Evolutionary conservation across 2,888 invertebrate species (phyloP), one percentile per base, ranked within the genome.

Genomic region (Philonicus albiceps): DNA sequence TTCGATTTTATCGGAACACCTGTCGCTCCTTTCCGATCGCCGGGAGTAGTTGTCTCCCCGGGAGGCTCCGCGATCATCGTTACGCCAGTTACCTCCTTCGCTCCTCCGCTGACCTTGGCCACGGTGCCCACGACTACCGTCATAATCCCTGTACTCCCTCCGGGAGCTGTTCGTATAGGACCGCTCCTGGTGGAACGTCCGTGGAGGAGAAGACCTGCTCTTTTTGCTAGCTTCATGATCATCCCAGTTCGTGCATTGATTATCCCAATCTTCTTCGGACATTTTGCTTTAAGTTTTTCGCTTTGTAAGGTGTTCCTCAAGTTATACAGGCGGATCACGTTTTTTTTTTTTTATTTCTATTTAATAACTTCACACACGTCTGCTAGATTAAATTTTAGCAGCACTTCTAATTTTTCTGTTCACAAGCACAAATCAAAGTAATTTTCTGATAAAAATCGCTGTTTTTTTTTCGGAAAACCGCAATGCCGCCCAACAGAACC

Each of bases 1-100:
- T 86, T 90, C 90, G 3, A 92, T 89, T 2, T 86, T 87, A 13
- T 86, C 83, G 30, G 86, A 85, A 75, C 30, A 74, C 53, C 13
- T 34, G 2, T 55, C 55, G 80, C 30, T 55, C 53, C 13, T 19
- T 5, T 55, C 55, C n/a, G 81, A 34, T 2, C 55, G n/a, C 5
- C 83, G 64, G 30, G 55, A 55, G 7, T 22, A 22, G 22, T 64
- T 64, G 6, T 64, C 43, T 3, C 19, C 19, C 6, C 78, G 37
- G 43, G 19, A 6, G 43, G 22, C 43, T 1, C 78, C 78, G 3
- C 78, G 78, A 11, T 78, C 78, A 11, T 78, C 37, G 4, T 27
- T 31, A 7, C 80, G 49, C 53, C 49, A 80, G 4, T 27, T 78
- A 2, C 49, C 49, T 13, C 49, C 49, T n/a, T 76, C 37, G 6